phyloP scores from a whole-genome alignment of 2,888 invertebrate genomes.

The Crematogaster levior region DNA sequence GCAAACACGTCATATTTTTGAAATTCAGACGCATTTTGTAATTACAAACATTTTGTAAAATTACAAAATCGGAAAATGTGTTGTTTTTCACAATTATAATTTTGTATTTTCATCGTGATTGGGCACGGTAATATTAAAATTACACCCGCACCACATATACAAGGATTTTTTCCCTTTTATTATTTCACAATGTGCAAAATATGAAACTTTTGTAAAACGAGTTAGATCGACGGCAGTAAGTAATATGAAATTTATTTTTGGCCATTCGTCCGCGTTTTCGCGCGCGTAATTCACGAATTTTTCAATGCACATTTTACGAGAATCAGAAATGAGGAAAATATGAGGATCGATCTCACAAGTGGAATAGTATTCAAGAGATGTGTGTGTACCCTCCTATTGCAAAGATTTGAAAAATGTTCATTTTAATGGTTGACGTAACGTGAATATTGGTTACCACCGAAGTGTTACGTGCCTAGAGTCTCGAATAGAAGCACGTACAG shows the following conservation, averaged over 20 bases:
- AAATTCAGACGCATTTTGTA: not conserved
- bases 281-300: slow-evolving; percentile 21
- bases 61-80: too few species aligned
- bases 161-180: not conserved
- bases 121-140: not conserved
- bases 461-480: slow-evolving; percentile 77
- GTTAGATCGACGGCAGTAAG: not conserved
- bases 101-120: not conserved
- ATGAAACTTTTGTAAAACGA: not conserved
- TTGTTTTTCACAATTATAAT: not conserved
- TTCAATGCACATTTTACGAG: slow-evolving; percentile 26
- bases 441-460: slow-evolving; percentile 77
- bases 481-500: slow-evolving; percentile 55
- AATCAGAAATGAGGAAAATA: slow-evolving; percentile 40
- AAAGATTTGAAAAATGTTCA: slow-evolving; percentile 79
- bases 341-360: slow-evolving; percentile 53
- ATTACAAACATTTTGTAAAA: too few species aligned
- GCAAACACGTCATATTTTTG: not conserved
- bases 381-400: slow-evolving; percentile 55
- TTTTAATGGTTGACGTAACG: slow-evolving; percentile 81
- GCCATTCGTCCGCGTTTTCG: not conserved
- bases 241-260: slow-evolving; percentile 18
- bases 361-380: slow-evolving; percentile 47
- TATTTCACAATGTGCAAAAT: not conserved
- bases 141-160: not conserved